Conservation (phyloP, 92 coral and sea anemone species). For the Parazoanthus swiftii region DNA sequence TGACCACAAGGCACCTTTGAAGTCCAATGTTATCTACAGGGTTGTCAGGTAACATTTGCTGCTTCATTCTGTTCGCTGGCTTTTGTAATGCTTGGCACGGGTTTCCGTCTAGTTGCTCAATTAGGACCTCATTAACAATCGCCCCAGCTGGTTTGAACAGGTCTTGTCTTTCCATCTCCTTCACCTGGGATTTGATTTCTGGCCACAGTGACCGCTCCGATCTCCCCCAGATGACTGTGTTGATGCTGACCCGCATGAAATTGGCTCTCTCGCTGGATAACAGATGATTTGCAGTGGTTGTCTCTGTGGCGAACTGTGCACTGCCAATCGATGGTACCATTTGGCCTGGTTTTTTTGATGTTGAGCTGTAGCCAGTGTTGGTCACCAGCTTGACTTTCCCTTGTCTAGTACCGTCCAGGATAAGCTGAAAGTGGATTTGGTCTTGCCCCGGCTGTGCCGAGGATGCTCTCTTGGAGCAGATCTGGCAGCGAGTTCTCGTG, state of each 20-base stretch:
- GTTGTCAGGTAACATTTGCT: conserved; percentile 13
- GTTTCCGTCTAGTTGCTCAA: background rate
- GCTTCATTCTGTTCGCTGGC: conserved; percentile 24
- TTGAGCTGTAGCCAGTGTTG: conserved; percentile 31
- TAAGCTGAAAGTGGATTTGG: background rate
- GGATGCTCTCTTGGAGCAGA: background rate
- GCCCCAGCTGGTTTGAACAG: background rate
- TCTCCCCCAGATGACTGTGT: conserved; percentile 20
- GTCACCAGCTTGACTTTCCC: conserved; percentile 17
- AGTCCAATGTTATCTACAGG: conserved; percentile 4
- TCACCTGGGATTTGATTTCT: background rate
- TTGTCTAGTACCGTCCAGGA: conserved; percentile 16
- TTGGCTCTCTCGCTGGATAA: conserved; percentile 26
- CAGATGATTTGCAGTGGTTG: conserved; percentile 22
- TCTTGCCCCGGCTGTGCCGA: background rate
- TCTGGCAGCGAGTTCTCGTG: too few relatives aligned
- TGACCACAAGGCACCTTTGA: too few relatives aligned
- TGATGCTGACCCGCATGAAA: background rate
- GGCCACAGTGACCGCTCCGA: background rate
- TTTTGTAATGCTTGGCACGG: conserved; percentile 8
- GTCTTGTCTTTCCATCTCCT: background rate
- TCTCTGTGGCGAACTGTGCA: background rate
- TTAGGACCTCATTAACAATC: conserved; percentile 12
- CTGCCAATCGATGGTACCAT: conserved; percentile 35
- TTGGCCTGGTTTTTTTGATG: background rate